Evolutionary conservation across 2,888 invertebrate species (phyloP).

Genomic region (Ariolimax columbianus): DNA sequence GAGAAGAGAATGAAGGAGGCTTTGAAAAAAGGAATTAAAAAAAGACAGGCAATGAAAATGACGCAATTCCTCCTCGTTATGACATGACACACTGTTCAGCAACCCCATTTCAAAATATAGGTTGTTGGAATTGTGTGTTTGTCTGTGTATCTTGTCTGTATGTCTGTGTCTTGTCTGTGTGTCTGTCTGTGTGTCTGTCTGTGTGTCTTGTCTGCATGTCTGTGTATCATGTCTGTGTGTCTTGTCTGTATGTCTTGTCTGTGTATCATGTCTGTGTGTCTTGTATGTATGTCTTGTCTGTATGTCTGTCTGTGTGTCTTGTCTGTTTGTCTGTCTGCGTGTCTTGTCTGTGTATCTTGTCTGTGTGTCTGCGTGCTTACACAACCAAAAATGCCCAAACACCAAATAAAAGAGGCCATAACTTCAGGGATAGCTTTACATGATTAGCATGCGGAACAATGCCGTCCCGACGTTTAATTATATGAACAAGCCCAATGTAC

Average conservation of each 20-base stretch:
- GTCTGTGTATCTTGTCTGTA: too few relatives aligned
- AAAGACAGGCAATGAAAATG: not conserved
- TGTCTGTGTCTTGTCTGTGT: too few relatives aligned
- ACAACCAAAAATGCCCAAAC: not conserved
- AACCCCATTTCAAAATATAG: not conserved
- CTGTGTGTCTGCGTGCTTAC: not conserved
- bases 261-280: too few relatives aligned
- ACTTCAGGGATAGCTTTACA: not conserved
- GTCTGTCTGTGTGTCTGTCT: too few relatives aligned
- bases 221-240: too few relatives aligned
- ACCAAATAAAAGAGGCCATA: not conserved
- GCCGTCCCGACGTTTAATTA: not conserved
- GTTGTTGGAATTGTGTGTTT: not conserved
- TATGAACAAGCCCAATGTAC: not conserved
- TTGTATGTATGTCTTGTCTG: too few relatives aligned
- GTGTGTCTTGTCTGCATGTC: too few relatives aligned
- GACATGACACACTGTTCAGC: not conserved
- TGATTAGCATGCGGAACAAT: constrained; percentile 9
- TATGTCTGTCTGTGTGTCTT: too few relatives aligned
- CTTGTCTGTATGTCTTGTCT: too few relatives aligned
- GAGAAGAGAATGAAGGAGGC: not conserved
- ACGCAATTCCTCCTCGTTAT: not conserved
- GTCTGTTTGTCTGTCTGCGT: too few relatives aligned
- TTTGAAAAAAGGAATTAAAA: too few relatives aligned
- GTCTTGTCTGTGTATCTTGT: too few relatives aligned